These are phyloP conservation scores for Oryctes rhinoceros DNA, from an alignment of 1,140 invertebrate species.

Conservation along the genomic window DNA sequence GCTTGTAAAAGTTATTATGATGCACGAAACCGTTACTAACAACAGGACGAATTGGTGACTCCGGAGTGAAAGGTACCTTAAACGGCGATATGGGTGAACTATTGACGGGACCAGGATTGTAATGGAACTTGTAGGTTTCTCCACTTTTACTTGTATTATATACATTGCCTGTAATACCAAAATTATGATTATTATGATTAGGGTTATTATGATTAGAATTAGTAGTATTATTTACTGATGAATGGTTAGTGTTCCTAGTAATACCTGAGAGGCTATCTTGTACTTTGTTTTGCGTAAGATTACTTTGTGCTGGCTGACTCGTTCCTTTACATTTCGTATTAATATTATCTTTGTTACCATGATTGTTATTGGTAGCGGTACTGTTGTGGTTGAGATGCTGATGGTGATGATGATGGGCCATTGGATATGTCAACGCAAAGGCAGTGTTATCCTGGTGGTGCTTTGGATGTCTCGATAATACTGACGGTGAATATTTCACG, in stretches of 20 bases:
- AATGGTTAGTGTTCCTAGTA: conserved; percentile 46
- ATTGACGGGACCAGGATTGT: background rate
- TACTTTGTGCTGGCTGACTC: conserved; percentile 42
- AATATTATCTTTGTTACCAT: conserved; percentile 38
- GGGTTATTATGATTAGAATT: conserved; percentile 22
- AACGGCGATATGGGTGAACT: conserved; percentile 33
- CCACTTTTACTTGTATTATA: conserved; percentile 28
- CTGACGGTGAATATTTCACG: background rate
- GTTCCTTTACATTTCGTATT: conserved; percentile 30
- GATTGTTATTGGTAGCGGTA: background rate
- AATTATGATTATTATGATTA: conserved; percentile 32
- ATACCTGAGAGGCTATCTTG: conserved; percentile 49
- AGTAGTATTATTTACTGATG: conserved; percentile 38
- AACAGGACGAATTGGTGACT: conserved; percentile 13
- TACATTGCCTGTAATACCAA: conserved; percentile 37
- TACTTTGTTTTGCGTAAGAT: conserved; percentile 47
- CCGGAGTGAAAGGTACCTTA: conserved; percentile 30
- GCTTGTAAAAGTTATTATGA: conserved; percentile 18
- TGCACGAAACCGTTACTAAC: conserved; percentile 25
- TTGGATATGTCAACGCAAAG: conserved; percentile 50
- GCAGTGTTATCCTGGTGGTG: conserved; percentile 45
- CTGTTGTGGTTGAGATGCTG: conserved; percentile 30
- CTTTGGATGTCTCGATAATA: conserved; percentile 11
- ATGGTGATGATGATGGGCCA: conserved; percentile 11
- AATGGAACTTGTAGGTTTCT: conserved; percentile 4